Base-by-base conservation (phyloP, 2,888 invertebrate genomes). In the Metopia argyrocephala region DNA sequence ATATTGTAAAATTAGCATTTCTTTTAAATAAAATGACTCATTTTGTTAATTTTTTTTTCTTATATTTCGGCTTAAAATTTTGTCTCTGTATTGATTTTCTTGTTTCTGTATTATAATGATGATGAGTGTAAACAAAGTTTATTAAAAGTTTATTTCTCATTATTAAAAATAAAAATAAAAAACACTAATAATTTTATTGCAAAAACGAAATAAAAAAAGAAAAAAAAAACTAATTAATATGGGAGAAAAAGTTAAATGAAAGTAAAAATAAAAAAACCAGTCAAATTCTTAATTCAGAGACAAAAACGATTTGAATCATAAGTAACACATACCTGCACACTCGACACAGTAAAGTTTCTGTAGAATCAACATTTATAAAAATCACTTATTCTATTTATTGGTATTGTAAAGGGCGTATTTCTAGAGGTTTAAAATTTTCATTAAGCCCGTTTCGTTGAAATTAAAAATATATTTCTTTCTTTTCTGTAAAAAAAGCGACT, bases 61-160 rank as follows among this genome's bases (percentile, higher is more conserved):
- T n/a, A n/a, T 15, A 38, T 38, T 21, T 57, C 27, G 3, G 12
- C 27, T 48, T 27, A 64, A 20, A 28, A 68, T 27, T 31, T 48
- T 74, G 28, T 74, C 48, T 65, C 38, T 38, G 12, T 15, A 9
- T 38, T 38, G 38, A n/a, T 28, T 15, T 25, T 25, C 57, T 65
- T 52, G 23, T 31, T n/a, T n/a, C 48, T 73, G 64, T 48, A 56
- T 65, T 56, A 64, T 56, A 48, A 28, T 64, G n/a, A 48, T 73
- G 66, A 61, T 57, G 64, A 64, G 73, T 65, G 66, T 75, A 56
- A 64, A 73, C 46, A 73, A 62, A 73, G 56, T 57, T 48, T 56
- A 45, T 21, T n/a, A 46, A 52, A 38, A 38, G 15, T 21, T 21
- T 59, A 31, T 28, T 48, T 38, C 18, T 59, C 28, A 54, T 28